These are phyloP conservation scores for Geopemphigus sp. DNA, from an alignment of 1,140 invertebrate genomes.

Conservation along the genomic window DNA sequence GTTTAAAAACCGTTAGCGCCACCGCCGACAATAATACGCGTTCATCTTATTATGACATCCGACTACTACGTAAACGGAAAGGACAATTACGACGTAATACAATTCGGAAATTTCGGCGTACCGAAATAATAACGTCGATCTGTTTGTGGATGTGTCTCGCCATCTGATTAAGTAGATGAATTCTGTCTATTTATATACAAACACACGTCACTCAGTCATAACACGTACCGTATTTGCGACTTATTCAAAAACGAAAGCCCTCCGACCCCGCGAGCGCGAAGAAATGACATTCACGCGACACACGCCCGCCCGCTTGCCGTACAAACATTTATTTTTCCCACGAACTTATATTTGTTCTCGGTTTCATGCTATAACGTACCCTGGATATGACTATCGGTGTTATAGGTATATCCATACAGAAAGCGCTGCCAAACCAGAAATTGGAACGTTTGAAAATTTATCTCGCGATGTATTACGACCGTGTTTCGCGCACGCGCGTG, in stretches of 20 bases:
- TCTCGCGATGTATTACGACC: neutral
- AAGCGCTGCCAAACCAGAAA: constrained; percentile 1
- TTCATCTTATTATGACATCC: too few relatives aligned
- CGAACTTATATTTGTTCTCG: neutral
- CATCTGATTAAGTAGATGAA: neutral
- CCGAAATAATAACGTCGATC: too few relatives aligned
- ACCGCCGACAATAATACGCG: too few relatives aligned
- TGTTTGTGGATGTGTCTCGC: neutral
- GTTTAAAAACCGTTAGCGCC: too few relatives aligned
- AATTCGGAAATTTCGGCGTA: too few relatives aligned
- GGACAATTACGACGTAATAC: too few relatives aligned
- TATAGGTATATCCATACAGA: neutral
- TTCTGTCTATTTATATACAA: neutral
- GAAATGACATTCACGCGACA: constrained; percentile 2
- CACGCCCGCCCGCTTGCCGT: neutral
- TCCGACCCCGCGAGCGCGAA: neutral
- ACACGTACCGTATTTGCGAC: neutral
- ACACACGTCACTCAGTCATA: neutral
- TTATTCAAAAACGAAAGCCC: constrained; percentile 1
- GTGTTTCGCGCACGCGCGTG: too few relatives aligned
- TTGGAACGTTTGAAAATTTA: neutral
- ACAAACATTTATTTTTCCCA: constrained; percentile 29
- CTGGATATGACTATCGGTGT: neutral
- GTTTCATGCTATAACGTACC: neutral
- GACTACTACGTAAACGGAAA: too few relatives aligned